Base-by-base conservation (phyloP, 2,113 vertebrate genomes). In the Chionodraco myersi region DNA sequence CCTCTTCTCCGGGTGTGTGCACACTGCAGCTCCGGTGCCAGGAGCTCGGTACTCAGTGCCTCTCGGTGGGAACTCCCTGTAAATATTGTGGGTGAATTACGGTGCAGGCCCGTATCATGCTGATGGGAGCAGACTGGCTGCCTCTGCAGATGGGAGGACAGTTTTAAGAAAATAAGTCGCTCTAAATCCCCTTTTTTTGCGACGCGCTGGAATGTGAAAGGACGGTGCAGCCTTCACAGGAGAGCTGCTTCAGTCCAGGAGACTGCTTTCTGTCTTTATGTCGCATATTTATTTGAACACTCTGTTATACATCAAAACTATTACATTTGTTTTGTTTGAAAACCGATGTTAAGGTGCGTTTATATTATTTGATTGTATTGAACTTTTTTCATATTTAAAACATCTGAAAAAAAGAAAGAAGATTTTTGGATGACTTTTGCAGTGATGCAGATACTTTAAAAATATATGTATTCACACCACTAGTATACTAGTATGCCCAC, bases 141-240 rank as follows among this genome's bases (percentile, higher is more conserved):
- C 59, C 86, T 91, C 74, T 78, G 89, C 68, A 89, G 91, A 91
- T 79, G 87, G 80, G 79, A 90, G 90, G 92, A 92, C 88, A 92
- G 72, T 93, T 94, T 94, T 87, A 92, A 93, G 84, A 81, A 90
- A 92, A 93, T 92, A 94, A 93, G 85, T 91, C 92, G 67, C 86
- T 80, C 76, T 86, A 93, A 92, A 93, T 92, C 91, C 91, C 83
- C 70, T 76, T 92, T 80, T 83, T 87, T 68, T 65, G 86, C 84
- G 88, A 89, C 85, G 91, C 90, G 84, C 80, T 86, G 87, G 84
- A 92, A 93, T 90, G 88, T 92, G 86, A 90, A 81, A 92, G 87
- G 77, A 88, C 56, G 71, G 73, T 69, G 67, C 84, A 85, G 87
- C 82, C 72, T 88, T 75, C 79, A 81, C 66, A 61, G 78, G 68